phyloP scores from a whole-genome alignment of 2,113 vertebrate species.

The Ancistrus triradiatus region DNA sequence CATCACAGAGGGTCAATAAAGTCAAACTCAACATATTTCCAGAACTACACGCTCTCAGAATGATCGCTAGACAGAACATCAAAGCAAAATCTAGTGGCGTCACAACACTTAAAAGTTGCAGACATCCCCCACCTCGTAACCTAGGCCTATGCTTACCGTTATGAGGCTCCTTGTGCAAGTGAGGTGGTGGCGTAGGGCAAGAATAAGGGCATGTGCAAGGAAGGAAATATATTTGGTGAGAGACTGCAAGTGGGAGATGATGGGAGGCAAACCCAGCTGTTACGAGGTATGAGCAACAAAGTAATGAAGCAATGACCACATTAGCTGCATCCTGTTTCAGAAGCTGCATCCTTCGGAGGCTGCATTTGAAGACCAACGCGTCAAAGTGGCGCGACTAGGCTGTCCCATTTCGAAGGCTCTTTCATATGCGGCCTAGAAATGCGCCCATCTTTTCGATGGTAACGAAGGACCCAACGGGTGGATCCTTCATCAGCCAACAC shows the following conservation, averaged over 20 bases:
- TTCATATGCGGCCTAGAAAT: too few relatives aligned
- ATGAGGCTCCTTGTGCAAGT: slow-evolving; percentile 83
- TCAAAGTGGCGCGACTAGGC: too few relatives aligned
- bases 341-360: too few relatives aligned
- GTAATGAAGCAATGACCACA: slow-evolving; percentile 39
- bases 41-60: not conserved
- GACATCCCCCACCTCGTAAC: not conserved
- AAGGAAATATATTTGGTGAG: slow-evolving; percentile 87
- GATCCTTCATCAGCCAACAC: too few relatives aligned
- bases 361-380: too few relatives aligned
- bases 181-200: slow-evolving; percentile 84
- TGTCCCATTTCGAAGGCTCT: too few relatives aligned
- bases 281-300: slow-evolving; percentile 39
- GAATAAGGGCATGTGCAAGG: slow-evolving; percentile 70
- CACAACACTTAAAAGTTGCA: too few relatives aligned
- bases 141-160: slow-evolving; percentile 79
- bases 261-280: slow-evolving; percentile 60
- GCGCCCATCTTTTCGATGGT: too few relatives aligned
- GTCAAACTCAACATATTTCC: not conserved
- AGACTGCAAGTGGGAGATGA: slow-evolving; percentile 83
- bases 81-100: too few relatives aligned
- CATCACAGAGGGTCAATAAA: not conserved
- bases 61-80: not conserved
- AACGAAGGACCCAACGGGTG: too few relatives aligned
- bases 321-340: too few relatives aligned